Evolutionary conservation across 2,888 invertebrate species (phyloP), one percentile per base, ranked within the genome.

Genomic region (Diloba caeruleocephala): DNA sequence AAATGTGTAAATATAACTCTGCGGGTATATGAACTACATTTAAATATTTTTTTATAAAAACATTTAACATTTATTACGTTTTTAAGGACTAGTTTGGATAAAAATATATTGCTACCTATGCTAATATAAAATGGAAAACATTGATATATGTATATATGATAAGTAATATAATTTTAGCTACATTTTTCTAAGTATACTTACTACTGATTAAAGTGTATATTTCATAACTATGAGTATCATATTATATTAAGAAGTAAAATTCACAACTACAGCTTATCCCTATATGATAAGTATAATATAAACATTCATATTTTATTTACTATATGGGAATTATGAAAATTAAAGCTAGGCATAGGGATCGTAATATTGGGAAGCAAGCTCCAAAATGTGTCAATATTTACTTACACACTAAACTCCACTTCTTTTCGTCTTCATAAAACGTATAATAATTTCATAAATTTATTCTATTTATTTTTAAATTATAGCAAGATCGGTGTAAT

Each of bases 21-120:
- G 88, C 90, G 90, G 91, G 90, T 90, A 88, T 88, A 92, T 88
- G 89, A 92, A 91, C 92, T 82, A 78, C 31, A 46, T 69, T 86
- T 82, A 61, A 62, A 61, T 57, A 42, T 66, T 84, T 90, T 63
- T 89, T 82, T 90, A 89, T 86, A 90, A 89, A 92, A 90, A 90
- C 88, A 89, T 74, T 80, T 85, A 87, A 54, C 84, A 87, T 74
- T 79, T 83, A 86, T 57, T 50, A 56, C 53, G 25, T 25, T 26
- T 68, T 50, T 37, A 71, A 51, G 55, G 1, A 14, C 19, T 34
- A 36, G 2, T 23, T 31, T 36, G 26, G 3, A 43, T 37, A 37
- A 26, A 8, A 33, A 41, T 42, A 31, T 9, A 9, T 21, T 39
- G 46, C 19, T n/a, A n/a, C n/a, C n/a, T 21, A 21, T 5, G 21